Conservation (phyloP, 2,113 vertebrate genomes). For the pig (Sus scrofa) region T2T-Sscrofa CM000812.6:269644001-269644500, state of each 20-base stretch:
- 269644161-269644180: background rate
- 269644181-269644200: background rate
- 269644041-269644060: background rate
- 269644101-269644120: background rate
- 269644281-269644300: background rate
- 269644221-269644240: background rate
- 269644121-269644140: background rate
- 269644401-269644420: background rate
- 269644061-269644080: too few species aligned
- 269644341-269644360: background rate
- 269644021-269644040: background rate
- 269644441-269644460: background rate
- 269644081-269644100: background rate
- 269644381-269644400: background rate
- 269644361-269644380: background rate
- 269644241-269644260: background rate
- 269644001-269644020: background rate
- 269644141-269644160: background rate
- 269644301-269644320: background rate
- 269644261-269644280: background rate
- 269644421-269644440: background rate
- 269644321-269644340: background rate
- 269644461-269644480: background rate
- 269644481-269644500: fast-evolving
- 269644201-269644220: background rate